These are phyloP conservation scores for Caenorhabditis sinica DNA, from an alignment of 2,888 invertebrate species.

Conservation along the genomic window DNA sequence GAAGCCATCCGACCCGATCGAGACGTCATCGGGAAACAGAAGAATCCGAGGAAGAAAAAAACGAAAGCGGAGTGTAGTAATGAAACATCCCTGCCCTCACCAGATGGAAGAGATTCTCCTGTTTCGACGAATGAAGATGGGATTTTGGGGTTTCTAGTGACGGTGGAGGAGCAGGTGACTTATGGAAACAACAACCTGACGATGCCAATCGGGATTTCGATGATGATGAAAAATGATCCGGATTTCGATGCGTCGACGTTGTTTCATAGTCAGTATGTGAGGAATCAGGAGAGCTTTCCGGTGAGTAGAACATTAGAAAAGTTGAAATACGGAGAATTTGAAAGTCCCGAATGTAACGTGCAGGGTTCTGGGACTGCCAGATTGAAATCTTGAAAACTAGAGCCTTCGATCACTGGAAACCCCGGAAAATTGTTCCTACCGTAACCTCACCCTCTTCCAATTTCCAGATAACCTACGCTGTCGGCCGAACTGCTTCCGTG, in stretches of 20 bases:
- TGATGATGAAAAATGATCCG: conserved; percentile 78
- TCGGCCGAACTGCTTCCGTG: conserved; percentile 76
- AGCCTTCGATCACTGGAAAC: not conserved
- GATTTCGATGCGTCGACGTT: conserved; percentile 77
- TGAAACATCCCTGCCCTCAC: conserved; percentile 78
- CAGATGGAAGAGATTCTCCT: conserved; percentile 65
- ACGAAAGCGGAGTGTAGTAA: conserved; percentile 70
- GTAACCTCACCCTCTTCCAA: not conserved
- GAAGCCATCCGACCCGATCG: conserved; percentile 83
- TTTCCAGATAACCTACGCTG: conserved; percentile 72
- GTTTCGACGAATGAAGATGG: conserved; percentile 72
- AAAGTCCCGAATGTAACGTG: not conserved
- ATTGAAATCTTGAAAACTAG: too few relatives aligned
- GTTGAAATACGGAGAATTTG: not conserved
- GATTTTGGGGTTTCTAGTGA: conserved; percentile 76
- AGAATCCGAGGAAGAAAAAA: conserved; percentile 82
- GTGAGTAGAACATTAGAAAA: conserved; percentile 35
- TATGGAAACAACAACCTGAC: conserved; percentile 44
- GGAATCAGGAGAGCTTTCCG: conserved; percentile 68
- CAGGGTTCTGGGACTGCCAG: not conserved
- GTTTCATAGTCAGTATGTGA: conserved; percentile 73
- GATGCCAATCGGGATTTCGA: conserved; percentile 61
- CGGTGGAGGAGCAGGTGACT: conserved; percentile 75
- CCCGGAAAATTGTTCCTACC: too few relatives aligned
- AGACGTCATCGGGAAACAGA: conserved; percentile 83